Evolutionary conservation across 2,888 invertebrate species (phyloP), one percentile per base, ranked within the genome.

Genomic region (Campoplex nolae): DNA sequence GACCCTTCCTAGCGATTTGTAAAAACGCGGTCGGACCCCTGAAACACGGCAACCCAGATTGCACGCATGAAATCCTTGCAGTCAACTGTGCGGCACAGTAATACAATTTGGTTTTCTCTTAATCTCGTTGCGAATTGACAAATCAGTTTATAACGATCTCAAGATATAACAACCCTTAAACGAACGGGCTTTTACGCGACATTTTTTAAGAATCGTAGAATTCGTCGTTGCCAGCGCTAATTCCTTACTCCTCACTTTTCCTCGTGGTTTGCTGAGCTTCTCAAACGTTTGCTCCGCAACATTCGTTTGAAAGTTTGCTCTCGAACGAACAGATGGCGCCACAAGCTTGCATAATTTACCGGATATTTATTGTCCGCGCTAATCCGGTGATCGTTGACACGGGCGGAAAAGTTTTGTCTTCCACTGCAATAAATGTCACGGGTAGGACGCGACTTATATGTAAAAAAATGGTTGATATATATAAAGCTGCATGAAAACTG

Each of bases 331-430:
- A 92, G 92, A 89, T 92, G 92, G 91, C 92, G 90, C 92, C 90
- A 92, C 88, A 86, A 76, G 88, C 88, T 90, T 90, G 90, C 90
- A 90, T 90, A 91, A 91, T 89, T 85, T 81, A 84, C 88, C 79
- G 93, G 83, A 87, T 90, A 93, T 92, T 88, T 92, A 89, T 92
- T 91, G 93, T 92, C 93, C 88, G 38, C 18, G 18, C 32, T 23
- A 77, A 85, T 71, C 83, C 78, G 84, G 80, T 58, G 58, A 70
- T 71, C 87, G 84, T 83, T 67, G 74, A 71, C 35, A 42, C 38
- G 73, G 51, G 18, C 83, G 88, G 88, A 81, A 81, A 88, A 90
- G 84, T 85, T 89, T 88, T 90, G 87, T 76, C 89, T 87, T 87
- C 23, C 16, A 51, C 67, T 13, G 18, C 48, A 48, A 32, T n/a